Evolutionary conservation across 1,140 invertebrate genomes (phyloP), one percentile per base, ranked within the genome.

Genomic region (Drosophila pachea): DNA sequence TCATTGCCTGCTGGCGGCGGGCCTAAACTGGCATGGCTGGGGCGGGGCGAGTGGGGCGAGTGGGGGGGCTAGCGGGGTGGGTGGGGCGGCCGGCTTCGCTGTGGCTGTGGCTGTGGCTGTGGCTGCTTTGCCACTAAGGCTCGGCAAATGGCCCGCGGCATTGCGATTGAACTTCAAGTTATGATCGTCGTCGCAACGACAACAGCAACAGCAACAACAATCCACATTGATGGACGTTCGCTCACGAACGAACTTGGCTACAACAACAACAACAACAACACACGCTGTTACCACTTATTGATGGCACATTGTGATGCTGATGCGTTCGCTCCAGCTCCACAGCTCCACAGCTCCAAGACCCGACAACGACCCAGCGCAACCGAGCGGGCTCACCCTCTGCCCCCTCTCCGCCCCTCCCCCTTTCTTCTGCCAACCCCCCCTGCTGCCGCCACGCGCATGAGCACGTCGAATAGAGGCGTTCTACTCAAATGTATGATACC

Each of bases 151-250:
- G 86, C 86, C 86, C 74, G 86, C 86, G 86, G 86, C 86, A 86
- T 88, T 86, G 78, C 86, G 86, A 88, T 88, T 88, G 86, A 88
- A 88, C 86, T 88, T 88, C 86, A 86, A 88, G 86, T 88, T 88
- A 88, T 88, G 86, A 88, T 84, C 84, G 77, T 77, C 76, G 79
- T 79, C 76, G 76, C 70, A 79, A 75, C 72, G 54, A 68, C 62
- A 71, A 73, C 64, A 62, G 60, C 61, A 67, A 60, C 47, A 69
- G 11, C 59, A 74, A 71, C 53, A 65, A 53, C 45, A 76, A 66
- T 74, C 38, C 68, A 84, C 81, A 86, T 86, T 86, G 81, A 86
- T 86, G 81, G 82, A 86, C 81, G 81, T 86, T 86, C 77, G 82
- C 82, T 86, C 81, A 86, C 81, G 81, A 86, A 65, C 79, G 81